These are phyloP conservation scores for Criorhina ranunculi DNA, from an alignment of 2,888 invertebrate genomes.

Conservation along the genomic window DNA sequence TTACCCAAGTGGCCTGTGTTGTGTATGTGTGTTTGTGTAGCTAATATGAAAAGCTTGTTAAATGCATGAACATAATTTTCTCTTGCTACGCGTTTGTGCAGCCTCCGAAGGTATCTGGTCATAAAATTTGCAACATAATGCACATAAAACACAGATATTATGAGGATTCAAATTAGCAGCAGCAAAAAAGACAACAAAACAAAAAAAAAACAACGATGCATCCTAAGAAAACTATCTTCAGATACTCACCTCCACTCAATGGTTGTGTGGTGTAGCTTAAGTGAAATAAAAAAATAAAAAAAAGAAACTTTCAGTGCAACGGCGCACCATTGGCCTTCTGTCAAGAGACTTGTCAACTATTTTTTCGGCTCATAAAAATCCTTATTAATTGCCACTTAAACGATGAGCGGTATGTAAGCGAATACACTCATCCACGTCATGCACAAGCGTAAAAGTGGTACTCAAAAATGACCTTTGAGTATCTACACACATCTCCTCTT, in stretches of 20 bases:
- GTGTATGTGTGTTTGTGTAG: not conserved
- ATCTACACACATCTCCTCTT: slow-evolving; percentile 31
- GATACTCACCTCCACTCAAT: slow-evolving; percentile 19
- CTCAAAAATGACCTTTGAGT: slow-evolving; percentile 64
- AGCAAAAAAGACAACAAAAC: slow-evolving; percentile 9
- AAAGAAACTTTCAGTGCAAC: slow-evolving; percentile 53
- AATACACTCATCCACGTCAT: slow-evolving; percentile 39
- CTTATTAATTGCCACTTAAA: slow-evolving; percentile 85
- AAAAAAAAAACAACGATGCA: slow-evolving; percentile 21
- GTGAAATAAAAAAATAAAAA: slow-evolving; percentile 15
- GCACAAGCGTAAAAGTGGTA: slow-evolving; percentile 48
- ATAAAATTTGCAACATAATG: slow-evolving; percentile 71
- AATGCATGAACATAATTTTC: slow-evolving; percentile 33
- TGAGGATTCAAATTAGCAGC: slow-evolving; percentile 64
- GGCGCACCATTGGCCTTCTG: slow-evolving; percentile 56
- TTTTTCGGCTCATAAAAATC: slow-evolving; percentile 85
- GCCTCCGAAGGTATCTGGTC: slow-evolving; percentile 34
- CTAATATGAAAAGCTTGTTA: slow-evolving; percentile 68
- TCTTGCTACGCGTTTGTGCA: slow-evolving; percentile 22
- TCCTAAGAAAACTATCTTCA: slow-evolving; percentile 33
- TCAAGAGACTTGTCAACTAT: slow-evolving; percentile 83
- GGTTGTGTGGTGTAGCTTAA: not conserved
- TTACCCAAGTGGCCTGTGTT: slow-evolving; percentile 9
- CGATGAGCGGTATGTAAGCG: slow-evolving; percentile 78
- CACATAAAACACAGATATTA: slow-evolving; percentile 72